These are phyloP conservation scores for Neotragus pygmaeus DNA, from an alignment of 2,113 vertebrate species.

Conservation along the genomic window DNA sequence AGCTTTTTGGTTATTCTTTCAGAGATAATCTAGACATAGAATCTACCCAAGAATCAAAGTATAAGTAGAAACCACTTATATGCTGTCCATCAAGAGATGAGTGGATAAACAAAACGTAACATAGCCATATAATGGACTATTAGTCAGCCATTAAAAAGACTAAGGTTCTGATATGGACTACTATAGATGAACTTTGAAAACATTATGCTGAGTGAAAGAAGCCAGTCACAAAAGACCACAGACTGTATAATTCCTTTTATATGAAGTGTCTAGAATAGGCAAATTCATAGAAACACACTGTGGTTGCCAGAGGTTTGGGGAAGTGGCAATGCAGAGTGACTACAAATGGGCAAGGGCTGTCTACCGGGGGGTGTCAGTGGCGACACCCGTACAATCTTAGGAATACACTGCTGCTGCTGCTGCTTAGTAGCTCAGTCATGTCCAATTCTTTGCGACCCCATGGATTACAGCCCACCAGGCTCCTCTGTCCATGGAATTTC, in stretches of 20 bases:
- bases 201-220: neutral
- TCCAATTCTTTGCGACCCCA: neutral
- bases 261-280: neutral
- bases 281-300: neutral
- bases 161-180: neutral
- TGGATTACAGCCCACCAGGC: neutral
- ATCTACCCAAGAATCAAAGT: neutral
- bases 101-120: neutral
- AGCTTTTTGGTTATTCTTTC: neutral
- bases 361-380: neutral
- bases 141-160: neutral
- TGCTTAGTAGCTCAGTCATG: neutral
- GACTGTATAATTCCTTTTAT: neutral
- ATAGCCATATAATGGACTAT: neutral
- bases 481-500: neutral
- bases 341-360: neutral
- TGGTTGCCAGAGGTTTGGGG: neutral
- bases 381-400: neutral
- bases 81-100: neutral
- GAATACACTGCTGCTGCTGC: neutral
- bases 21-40: neutral
- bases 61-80: neutral
- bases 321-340: neutral
- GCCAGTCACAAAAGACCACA: neutral
- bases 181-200: neutral